A percentile compares a stretch with the other conserved stretches of the same genome.
Conservation (phyloP, 1,140 invertebrate genomes). For the Limonius californicus region DNA sequence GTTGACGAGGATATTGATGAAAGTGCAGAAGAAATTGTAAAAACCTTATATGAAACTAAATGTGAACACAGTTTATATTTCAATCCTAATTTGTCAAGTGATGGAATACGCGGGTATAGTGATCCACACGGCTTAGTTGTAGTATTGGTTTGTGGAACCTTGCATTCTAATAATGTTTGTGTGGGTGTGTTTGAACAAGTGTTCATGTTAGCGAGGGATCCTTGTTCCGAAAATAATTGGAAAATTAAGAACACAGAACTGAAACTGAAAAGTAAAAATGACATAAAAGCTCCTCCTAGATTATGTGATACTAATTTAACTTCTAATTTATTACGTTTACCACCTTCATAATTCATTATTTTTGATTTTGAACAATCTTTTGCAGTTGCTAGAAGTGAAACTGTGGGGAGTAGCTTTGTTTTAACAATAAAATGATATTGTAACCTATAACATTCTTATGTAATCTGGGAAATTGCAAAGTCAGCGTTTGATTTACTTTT, state of each 20-base stretch:
- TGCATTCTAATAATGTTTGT: slow-evolving; percentile 51
- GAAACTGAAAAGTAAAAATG: slow-evolving; percentile 42
- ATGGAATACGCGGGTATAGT: slow-evolving; percentile 54
- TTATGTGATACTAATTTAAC: slow-evolving; percentile 35
- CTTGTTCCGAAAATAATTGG: slow-evolving; percentile 56
- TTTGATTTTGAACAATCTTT: not conserved
- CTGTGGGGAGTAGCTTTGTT: too few relatives aligned
- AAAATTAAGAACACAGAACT: slow-evolving; percentile 55
- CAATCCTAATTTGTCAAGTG: slow-evolving; percentile 55
- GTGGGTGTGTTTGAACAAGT: slow-evolving; percentile 63
- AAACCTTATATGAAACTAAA: slow-evolving; percentile 45
- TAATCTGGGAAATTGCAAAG: too few relatives aligned
- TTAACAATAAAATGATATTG: not conserved
- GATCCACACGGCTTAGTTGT: slow-evolving; percentile 60
- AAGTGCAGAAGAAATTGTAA: slow-evolving; percentile 22
- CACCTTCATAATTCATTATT: not conserved
- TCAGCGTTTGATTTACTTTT: too few relatives aligned
- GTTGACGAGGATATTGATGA: slow-evolving; percentile 26
- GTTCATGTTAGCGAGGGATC: slow-evolving; percentile 59
- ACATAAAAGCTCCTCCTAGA: slow-evolving; percentile 30
- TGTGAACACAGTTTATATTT: slow-evolving; percentile 53
- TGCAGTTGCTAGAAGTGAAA: not conserved
- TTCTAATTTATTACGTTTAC: slow-evolving; percentile 27
- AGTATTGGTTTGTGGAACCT: slow-evolving; percentile 58
- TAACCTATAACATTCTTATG: not conserved